Evolutionary conservation across 2,113 vertebrate genomes (phyloP).

Genomic region (Micronycteris hirsuta): DNA sequence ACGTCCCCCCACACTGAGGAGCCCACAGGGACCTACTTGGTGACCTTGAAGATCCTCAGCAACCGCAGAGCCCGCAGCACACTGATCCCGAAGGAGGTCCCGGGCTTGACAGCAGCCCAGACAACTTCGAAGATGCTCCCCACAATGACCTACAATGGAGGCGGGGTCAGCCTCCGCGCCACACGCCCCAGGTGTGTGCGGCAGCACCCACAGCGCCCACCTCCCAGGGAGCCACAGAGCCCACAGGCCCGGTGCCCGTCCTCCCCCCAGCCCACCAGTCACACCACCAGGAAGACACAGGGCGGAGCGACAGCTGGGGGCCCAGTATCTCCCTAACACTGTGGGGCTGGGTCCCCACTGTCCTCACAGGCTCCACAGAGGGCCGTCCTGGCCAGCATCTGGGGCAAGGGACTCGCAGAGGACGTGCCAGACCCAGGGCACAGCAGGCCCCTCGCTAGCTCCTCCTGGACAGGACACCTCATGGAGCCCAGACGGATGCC

Average conservation of each 20-base stretch:
- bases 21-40: slow-evolving; percentile 85
- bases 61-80: slow-evolving; percentile 92
- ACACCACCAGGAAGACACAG: not conserved
- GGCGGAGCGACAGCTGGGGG: not conserved
- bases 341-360: not conserved
- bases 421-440: not conserved
- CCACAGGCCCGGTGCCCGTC: not conserved
- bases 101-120: slow-evolving; percentile 95
- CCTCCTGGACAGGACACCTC: not conserved
- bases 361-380: not conserved
- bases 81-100: slow-evolving; percentile 95
- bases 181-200: not conserved
- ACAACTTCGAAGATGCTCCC: slow-evolving; percentile 98
- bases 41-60: slow-evolving; percentile 97
- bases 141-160: slow-evolving; percentile 89
- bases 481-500: rapidly evolving
- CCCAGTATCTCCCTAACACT: not conserved
- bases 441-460: not conserved
- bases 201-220: not conserved
- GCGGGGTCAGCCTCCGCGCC: rapidly evolving
- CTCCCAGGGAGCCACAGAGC: not conserved
- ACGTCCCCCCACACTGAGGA: rapidly evolving
- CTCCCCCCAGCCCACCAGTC: not conserved
- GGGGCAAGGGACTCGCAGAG: not conserved
- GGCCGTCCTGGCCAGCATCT: not conserved